Percentiles rank a stretch among this genome's conserved stretches.
Evolutionary conservation across 2,888 invertebrate species (phyloP).

Genomic region (Cheilosia soror): DNA sequence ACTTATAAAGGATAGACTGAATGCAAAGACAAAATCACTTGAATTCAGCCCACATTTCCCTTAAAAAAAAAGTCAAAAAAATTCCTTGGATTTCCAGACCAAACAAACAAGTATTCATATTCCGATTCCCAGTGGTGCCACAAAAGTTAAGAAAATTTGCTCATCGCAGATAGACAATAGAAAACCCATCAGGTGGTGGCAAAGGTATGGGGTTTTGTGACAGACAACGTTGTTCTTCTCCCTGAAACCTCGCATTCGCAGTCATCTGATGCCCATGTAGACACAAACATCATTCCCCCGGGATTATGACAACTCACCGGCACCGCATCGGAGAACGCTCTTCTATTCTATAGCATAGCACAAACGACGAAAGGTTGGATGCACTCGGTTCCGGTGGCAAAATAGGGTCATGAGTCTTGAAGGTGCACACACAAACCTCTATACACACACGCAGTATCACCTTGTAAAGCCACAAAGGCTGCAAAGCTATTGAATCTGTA

Average conservation of each 20-base stretch:
- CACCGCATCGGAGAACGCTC: background rate
- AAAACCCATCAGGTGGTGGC: slow-evolving; percentile 30
- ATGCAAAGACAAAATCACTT: too few species aligned
- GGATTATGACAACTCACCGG: slow-evolving; percentile 37
- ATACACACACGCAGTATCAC: background rate
- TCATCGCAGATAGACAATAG: slow-evolving; percentile 42
- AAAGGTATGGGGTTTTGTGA: background rate
- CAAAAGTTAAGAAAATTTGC: slow-evolving; percentile 55
- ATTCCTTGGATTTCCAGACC: slow-evolving; percentile 7
- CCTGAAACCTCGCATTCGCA: background rate
- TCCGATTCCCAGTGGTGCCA: slow-evolving; percentile 29
- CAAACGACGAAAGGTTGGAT: slow-evolving; percentile 33
- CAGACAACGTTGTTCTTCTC: slow-evolving; percentile 2
- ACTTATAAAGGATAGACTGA: too few species aligned
- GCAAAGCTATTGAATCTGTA: slow-evolving; percentile 8
- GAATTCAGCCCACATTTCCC: too few species aligned
- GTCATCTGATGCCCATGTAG: slow-evolving; percentile 14
- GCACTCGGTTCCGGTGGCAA: slow-evolving; percentile 28
- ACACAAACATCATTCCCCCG: slow-evolving; percentile 19
- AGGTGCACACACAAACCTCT: background rate
- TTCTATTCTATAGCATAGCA: background rate
- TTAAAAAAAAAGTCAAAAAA: too few species aligned
- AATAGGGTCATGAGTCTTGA: slow-evolving; percentile 44
- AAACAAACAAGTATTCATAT: slow-evolving; percentile 52
- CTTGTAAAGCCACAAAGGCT: slow-evolving; percentile 39